Percentiles rank a stretch among this genome's conserved stretches.
phyloP scores from a whole-genome alignment of 2,113 vertebrate species.

The Ciconia stormi region DNA sequence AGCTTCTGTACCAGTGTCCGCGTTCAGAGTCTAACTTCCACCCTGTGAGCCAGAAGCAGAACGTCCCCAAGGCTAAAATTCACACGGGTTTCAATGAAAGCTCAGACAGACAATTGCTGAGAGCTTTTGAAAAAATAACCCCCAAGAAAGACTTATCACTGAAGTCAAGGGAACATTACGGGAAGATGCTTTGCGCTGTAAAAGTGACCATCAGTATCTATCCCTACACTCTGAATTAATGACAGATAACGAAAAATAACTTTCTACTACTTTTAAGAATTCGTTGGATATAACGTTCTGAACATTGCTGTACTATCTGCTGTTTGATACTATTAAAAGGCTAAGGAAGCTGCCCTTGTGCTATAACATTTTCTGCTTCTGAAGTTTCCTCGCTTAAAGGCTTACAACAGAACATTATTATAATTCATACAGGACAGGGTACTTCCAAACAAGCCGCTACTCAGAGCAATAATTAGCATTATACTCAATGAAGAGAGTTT shows the following conservation, averaged over 20 bases:
- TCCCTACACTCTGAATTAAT: not conserved
- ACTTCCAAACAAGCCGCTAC: not conserved
- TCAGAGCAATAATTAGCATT: not conserved
- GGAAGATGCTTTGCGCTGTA: not conserved
- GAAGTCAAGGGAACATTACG: not conserved
- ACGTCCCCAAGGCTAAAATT: not conserved
- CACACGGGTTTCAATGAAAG: not conserved
- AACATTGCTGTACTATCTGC: not conserved
- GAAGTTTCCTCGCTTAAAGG: not conserved
- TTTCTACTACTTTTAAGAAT: not conserved
- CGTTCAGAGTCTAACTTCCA: not conserved
- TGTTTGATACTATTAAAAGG: not conserved
- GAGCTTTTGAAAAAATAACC: not conserved
- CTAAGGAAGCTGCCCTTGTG: not conserved
- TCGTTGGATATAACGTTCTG: not conserved
- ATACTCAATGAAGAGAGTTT: not conserved
- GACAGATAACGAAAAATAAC: not conserved
- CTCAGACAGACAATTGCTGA: not conserved
- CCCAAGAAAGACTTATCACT: not conserved
- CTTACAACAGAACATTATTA: not conserved
- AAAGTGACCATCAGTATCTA: fast-evolving
- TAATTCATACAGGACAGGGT: not conserved
- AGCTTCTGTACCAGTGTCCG: fast-evolving
- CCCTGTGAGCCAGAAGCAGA: not conserved
- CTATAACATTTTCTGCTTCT: not conserved